Evolutionary conservation across 2,113 vertebrate genomes (phyloP).

Genomic region (Anas platyrhynchos): DNA sequence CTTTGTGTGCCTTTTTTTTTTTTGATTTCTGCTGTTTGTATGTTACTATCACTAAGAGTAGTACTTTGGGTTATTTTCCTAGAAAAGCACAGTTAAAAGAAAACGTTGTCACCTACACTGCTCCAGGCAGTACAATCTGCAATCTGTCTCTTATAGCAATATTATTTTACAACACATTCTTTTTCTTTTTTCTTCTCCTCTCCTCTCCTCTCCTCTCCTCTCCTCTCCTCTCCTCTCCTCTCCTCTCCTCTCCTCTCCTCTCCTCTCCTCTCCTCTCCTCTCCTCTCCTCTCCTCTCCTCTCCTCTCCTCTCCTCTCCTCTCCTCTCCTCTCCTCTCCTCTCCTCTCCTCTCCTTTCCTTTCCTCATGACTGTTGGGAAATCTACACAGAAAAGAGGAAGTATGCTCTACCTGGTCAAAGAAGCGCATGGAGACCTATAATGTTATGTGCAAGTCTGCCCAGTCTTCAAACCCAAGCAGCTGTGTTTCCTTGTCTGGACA

Average conservation of each 20-base stretch:
- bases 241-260: too few relatives aligned
- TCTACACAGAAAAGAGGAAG: accelerated
- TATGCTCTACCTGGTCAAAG: not conserved
- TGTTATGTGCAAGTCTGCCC: accelerated
- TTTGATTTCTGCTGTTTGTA: not conserved
- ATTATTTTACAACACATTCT: not conserved
- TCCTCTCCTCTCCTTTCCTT: not conserved
- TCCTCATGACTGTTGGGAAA: not conserved
- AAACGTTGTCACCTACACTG: not conserved
- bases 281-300: too few relatives aligned
- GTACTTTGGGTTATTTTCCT: not conserved
- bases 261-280: too few relatives aligned
- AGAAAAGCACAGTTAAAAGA: not conserved
- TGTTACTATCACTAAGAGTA: not conserved
- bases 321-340: too few relatives aligned
- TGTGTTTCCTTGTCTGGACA: not conserved
- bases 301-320: too few relatives aligned
- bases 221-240: too few relatives aligned
- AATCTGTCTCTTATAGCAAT: not conserved
- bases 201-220: too few relatives aligned
- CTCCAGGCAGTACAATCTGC: not conserved
- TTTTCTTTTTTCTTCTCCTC: not conserved
- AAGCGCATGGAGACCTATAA: accelerated
- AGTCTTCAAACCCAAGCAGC: not conserved
- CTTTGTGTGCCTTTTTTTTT: not conserved